phyloP scores from a whole-genome alignment of 2,797 vertebrate species.

The Myotis daubentonii region DNA sequence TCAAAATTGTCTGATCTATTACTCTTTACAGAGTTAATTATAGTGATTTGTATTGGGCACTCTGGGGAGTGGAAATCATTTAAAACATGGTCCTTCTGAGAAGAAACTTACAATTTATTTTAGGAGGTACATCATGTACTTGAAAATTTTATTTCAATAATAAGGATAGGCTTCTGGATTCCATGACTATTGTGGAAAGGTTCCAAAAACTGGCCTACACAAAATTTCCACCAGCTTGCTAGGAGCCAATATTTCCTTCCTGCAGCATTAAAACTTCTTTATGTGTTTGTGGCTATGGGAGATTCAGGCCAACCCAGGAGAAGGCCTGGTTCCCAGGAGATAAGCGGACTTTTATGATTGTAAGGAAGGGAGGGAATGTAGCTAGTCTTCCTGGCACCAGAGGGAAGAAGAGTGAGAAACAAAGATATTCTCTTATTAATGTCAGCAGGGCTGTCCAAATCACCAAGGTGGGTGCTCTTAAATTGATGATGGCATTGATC shows the following conservation, averaged over 20 bases:
- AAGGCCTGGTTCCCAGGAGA: constrained; percentile 69
- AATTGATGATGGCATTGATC: not conserved
- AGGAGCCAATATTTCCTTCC: not conserved
- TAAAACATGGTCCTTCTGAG: not conserved
- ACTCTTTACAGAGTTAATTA: not conserved
- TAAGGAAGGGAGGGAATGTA: constrained; percentile 66
- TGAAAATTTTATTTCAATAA: not conserved
- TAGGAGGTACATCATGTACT: not conserved
- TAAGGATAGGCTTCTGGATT: constrained; percentile 21
- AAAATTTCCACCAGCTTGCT: constrained; percentile 45
- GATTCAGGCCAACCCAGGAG: constrained; percentile 29
- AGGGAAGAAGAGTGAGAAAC: constrained; percentile 11
- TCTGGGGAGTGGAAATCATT: not conserved
- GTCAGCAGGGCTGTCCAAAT: not conserved
- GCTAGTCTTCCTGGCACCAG: constrained; percentile 58
- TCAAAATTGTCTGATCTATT: not conserved
- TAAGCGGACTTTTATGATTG: constrained; percentile 52
- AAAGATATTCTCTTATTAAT: constrained; percentile 49
- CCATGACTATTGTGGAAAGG: not conserved
- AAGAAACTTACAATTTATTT: constrained; percentile 17
- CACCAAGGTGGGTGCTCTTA: not conserved
- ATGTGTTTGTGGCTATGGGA: not conserved
- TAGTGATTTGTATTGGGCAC: not conserved
- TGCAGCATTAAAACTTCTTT: not conserved
- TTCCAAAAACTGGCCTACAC: not conserved